These are phyloP conservation scores for Melanotaenia duboulayi DNA, from an alignment of 2,113 vertebrate genomes.

Conservation along the genomic window DNA sequence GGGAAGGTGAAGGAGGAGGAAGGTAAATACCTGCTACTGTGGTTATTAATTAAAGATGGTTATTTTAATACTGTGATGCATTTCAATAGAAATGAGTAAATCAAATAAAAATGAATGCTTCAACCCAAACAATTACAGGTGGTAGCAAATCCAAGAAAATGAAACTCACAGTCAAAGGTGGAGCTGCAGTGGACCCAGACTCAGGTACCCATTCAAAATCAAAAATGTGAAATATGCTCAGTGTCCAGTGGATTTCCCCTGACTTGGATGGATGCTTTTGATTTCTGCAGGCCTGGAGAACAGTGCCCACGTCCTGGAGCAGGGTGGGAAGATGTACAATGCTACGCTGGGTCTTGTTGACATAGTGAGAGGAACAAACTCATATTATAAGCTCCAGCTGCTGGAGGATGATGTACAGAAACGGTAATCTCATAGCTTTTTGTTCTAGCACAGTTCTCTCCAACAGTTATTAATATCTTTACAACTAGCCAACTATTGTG, in stretches of 20 bases:
- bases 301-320: constrained; percentile 95
- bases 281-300: constrained; percentile 88
- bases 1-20: constrained; percentile 91
- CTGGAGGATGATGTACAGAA: constrained; percentile 94
- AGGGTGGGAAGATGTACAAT: constrained; percentile 94
- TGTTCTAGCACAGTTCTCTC: background rate
- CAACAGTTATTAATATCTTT: too few species aligned
- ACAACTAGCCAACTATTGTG: background rate
- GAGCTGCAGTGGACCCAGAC: constrained; percentile 96
- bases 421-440: constrained; percentile 78
- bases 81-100: background rate
- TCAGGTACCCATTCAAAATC: constrained; percentile 84
- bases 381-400: constrained; percentile 97
- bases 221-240: too few species aligned
- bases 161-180: constrained; percentile 98
- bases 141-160: constrained; percentile 94
- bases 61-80: background rate
- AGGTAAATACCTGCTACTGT: constrained; percentile 77
- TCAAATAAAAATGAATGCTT: background rate
- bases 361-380: constrained; percentile 95
- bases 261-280: background rate
- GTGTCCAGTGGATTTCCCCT: fast-evolving
- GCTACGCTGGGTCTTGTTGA: constrained; percentile 96
- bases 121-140: constrained; percentile 74
- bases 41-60: background rate